Base-by-base conservation (phyloP, 2,888 invertebrate species). In the Octonoba sinensis region DNA sequence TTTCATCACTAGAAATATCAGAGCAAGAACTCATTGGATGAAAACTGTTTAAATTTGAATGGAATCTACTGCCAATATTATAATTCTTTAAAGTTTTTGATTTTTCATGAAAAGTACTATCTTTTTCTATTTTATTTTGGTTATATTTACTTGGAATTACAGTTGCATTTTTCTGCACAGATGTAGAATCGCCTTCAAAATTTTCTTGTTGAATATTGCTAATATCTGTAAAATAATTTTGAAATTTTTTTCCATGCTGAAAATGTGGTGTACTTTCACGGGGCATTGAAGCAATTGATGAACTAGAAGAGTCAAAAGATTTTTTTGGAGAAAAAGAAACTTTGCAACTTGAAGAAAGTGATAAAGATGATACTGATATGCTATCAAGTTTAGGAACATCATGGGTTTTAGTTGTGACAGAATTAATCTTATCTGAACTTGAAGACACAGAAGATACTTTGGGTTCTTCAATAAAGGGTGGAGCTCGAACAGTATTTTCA, bases 21-120 rank as follows among this genome's bases (percentile, higher is more conserved):
- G 65, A 72, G 51, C 49, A 44, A 15, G 57, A 59, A 13, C 71
- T 54, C 66, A 71, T 64, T 11, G 65, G 70, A 18, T 56, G 44
- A 44, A 57, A 71, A 60, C 67, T 49, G 57, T 54, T 13, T 57
- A 18, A 15, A 66, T 3, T 64, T 36, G 36, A 36, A 36, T 11
- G 11, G 3, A 36, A 36, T 36, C 11, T 6, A 36, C 11, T 36
- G 36, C 11, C 36, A 36, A 11, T 36, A 36, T 36, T 36, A 36
- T 36, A 36, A 36, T 36, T 11, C 11, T 36, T 36, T 36, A 36
- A 36, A 36, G 8, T 8, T 36, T 3, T 11, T 11, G 36, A 1
- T 36, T 8, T 36, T 8, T 11, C 36, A 36, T 11, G 11, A 6
- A 36, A 36, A 36, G 36, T 36, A 8, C 36, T 36, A 3, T 36